Base-by-base conservation (phyloP, 2,888 invertebrate genomes). In the Plebejus argus region DNA sequence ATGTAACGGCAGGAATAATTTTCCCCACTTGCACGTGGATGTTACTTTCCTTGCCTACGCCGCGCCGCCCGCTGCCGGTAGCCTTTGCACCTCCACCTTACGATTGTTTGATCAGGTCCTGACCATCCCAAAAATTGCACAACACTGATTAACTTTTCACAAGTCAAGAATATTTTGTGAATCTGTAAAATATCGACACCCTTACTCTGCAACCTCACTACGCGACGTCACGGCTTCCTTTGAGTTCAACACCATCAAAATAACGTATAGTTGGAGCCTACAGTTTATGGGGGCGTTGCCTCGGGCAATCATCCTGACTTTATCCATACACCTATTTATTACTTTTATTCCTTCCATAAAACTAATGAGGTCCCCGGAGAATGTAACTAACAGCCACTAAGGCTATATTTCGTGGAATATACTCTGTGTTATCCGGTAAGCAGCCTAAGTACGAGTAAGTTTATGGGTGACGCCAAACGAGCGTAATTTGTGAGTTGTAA, bases 341-440 rank as follows among this genome's bases (percentile, higher is more conserved):
- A 78, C 76, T 79, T 81, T 82, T 80, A 81, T 82, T 78, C 70
- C 70, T 23, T 49, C 78, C 71, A 80, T 81, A 82, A 81, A 81
- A 75, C 79, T 81, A 81, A 82, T 81, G 78, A 81, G 78, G 77
- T 76, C 70, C 70, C 71, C n/a, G 45, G 71, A 71, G 71, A 20
- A 45, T 45, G 56, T 58, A 28, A 20, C 72, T 39, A 39, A 72
- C 45, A 20, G 12, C 6, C 72, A 72, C 72, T 45, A 45, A 72
- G 66, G 28, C 66, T 66, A 15, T 66, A 66, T 61, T 23, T 66
- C 28, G 28, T 33, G 66, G 66, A 28, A 66, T 66, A 61, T 23
- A 28, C 15, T 0, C 66, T 28, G 28, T 6, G 1, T 28, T 66
- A 28, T 20, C 28, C 66, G 15, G 28, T 66, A 28, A 6, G 23